Conservation (phyloP, 2,797 vertebrate genomes). For the Loriculus beryllinus region DNA sequence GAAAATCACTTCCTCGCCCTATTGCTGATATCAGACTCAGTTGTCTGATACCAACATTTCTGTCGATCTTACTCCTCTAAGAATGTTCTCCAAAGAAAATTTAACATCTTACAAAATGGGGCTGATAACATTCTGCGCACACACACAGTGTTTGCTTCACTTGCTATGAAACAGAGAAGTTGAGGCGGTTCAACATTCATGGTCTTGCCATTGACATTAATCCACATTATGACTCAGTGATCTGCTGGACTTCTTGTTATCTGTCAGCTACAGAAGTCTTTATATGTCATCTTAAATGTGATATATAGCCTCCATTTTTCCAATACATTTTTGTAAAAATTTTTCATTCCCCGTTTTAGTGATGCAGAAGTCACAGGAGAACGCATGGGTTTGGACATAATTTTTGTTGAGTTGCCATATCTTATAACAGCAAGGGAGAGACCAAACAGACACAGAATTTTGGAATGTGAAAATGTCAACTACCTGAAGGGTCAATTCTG, state of each 20-base stretch:
- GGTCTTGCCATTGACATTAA: background rate
- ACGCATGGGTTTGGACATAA: background rate
- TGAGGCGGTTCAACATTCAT: background rate
- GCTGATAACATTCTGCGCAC: background rate
- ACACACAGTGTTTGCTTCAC: background rate
- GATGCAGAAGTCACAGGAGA: background rate
- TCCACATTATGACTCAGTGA: background rate
- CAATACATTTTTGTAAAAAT: background rate
- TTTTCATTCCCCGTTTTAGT: background rate
- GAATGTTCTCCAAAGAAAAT: background rate
- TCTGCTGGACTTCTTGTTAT: background rate
- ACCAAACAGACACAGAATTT: background rate
- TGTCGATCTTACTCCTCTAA: background rate
- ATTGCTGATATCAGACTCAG: background rate
- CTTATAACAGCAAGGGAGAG: background rate
- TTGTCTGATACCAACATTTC: background rate
- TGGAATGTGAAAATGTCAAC: background rate
- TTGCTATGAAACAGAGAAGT: background rate
- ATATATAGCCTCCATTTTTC: background rate
- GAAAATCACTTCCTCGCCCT: background rate
- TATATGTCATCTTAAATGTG: rapidly evolving
- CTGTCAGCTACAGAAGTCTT: background rate
- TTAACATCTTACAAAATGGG: background rate
- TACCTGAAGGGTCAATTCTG: background rate
- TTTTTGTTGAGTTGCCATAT: background rate